Evolutionary conservation across 2,113 vertebrate genomes (phyloP), one percentile per base, ranked within the genome.

Genomic region (Actenoides hombroni): DNA sequence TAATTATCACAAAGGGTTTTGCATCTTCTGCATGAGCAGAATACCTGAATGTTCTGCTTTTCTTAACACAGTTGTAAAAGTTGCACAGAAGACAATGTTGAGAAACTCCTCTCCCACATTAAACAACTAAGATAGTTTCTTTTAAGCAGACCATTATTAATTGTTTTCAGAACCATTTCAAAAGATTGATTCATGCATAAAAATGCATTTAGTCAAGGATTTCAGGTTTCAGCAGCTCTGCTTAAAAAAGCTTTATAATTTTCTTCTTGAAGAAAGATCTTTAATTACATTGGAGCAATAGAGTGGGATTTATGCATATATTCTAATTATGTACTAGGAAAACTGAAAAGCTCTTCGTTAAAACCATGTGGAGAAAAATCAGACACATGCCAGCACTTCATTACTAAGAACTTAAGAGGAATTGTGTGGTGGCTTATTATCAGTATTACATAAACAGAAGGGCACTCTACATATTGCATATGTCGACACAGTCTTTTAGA

Each of bases 281-380:
- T 95, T 97, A 97, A 97, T 98, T 97, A 94, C 90, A 96, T 88
- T 86, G 88, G 84, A 96, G 90, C 88, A 97, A 95, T 76, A 93
- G 85, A 93, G 85, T 94, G 83, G 65, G 56, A 82, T 97, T 97
- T 97, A 93, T 88, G 73, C 39, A 92, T 95, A 69, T 96, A 96
- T 97, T 97, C 59, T 96, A 97, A 97, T 97, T 97, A 94, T 77
- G 81, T 94, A 86, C 75, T 95, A 83, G 93, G 63, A 95, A 96
- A 98, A 97, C 56, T 95, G 92, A 96, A 98, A 97, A 92, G 73
- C 35, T 87, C 93, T 97, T 96, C 84, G 28, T 91, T 95, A 97
- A 94, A 95, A 94, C 84, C 89, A 79, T 91, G 91, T 85, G 75
- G 96, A 86, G 95, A 92, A 94, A 96, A 92, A 96, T 92, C 95